Evolutionary conservation across 2,797 vertebrate species (phyloP).

Genomic region (Heterohyrax brucei): DNA sequence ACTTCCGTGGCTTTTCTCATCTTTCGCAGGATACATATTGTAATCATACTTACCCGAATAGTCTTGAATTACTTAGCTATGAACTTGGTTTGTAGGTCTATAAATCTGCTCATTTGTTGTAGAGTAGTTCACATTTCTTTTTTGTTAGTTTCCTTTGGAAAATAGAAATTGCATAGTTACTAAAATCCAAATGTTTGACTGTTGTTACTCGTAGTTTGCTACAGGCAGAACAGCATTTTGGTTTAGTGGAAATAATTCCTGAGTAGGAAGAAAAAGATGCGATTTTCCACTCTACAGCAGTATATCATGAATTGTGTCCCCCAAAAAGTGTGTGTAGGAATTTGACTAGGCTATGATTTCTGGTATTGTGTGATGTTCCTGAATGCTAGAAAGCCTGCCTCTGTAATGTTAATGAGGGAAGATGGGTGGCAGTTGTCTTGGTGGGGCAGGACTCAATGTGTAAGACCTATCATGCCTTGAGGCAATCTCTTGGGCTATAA

Average conservation of each 20-base stretch:
- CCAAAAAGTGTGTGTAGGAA: too few relatives aligned
- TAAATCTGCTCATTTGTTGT: slow-evolving; percentile 32
- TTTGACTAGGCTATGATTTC: too few relatives aligned
- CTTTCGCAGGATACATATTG: neutral
- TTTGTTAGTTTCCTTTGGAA: neutral
- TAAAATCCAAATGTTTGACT: slow-evolving; percentile 27
- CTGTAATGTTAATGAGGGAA: too few relatives aligned
- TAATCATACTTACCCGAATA: neutral
- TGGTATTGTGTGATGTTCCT: too few relatives aligned
- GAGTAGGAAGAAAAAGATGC: neutral
- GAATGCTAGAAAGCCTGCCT: too few relatives aligned
- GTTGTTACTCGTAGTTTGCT: neutral
- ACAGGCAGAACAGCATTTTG: neutral
- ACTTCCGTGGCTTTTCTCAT: neutral
- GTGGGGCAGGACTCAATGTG: too few relatives aligned
- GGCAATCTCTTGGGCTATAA: too few relatives aligned
- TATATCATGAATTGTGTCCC: neutral
- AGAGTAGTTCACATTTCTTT: neutral
- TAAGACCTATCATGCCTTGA: too few relatives aligned
- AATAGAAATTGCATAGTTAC: neutral
- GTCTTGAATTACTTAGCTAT: neutral
- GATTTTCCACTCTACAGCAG: neutral
- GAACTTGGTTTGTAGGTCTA: neutral
- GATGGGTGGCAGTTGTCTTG: too few relatives aligned
- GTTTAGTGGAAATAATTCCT: neutral